Evolutionary conservation across 2,113 vertebrate species (phyloP), one percentile per base, ranked within the genome.

Genomic region (Dicerorhinus sumatrensis): DNA sequence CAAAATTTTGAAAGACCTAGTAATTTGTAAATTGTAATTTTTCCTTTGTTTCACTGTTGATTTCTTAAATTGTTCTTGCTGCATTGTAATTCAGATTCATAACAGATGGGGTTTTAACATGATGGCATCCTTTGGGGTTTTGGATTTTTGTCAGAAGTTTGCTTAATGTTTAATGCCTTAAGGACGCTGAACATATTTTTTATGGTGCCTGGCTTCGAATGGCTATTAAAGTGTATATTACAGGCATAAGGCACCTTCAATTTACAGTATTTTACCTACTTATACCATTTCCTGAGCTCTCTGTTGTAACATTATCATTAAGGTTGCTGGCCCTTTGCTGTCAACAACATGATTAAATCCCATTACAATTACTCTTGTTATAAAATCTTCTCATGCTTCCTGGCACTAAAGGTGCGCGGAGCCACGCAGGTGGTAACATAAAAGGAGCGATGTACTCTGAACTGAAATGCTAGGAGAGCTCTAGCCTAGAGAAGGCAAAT

Each of bases 251-350:
- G 39, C 48, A 89, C 92, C 83, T 91, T 97, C 67, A 81, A 95
- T 97, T 97, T 95, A 85, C 62, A 97, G 97, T 95, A 96, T 98
- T 97, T 98, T 97, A 97, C 90, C 96, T 98, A 97, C 84, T 89
- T 96, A 97, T n/a, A 65, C 72, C 95, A 98, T 97, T 98, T 96
- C 92, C 75, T 91, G 85, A 51, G 67, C 76, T 97, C 83, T 96
- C 96, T 93, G 70, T 76, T 97, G 94, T 95, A 97, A 54, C 82
- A 82, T 97, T 77, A 98, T 97, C 97, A 91, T 87, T 97, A 96
- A 82, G 46, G 96, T 79, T 97, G 84, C 96, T 81, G 67, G 96
- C 56, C 95, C 72, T 96, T 96, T 95, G 96, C 96, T 89, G 81
- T 91, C 56, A 54, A 96, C 96, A 92, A 89, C 81, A 10, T 51